Evolutionary conservation across 2,113 vertebrate genomes (phyloP).

Genomic region (Prionailurus bengalensis): DNA sequence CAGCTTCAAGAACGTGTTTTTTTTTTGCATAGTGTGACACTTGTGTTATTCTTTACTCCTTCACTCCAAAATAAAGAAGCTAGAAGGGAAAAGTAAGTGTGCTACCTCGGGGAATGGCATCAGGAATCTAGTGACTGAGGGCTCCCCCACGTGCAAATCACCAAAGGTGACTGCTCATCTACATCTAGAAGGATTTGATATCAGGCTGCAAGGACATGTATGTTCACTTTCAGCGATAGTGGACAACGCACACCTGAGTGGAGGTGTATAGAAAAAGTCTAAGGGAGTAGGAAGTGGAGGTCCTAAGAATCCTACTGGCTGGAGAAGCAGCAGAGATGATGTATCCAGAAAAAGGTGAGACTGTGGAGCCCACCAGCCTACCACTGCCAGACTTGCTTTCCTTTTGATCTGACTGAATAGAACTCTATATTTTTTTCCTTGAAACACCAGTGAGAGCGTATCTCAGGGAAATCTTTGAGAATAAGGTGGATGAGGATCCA

Average conservation of each 20-base stretch:
- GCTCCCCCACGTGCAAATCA: background rate
- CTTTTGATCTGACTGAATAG: background rate
- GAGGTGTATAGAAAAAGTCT: background rate
- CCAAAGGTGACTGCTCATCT: background rate
- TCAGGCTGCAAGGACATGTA: background rate
- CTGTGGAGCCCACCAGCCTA: background rate
- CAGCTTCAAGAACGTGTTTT: slow-evolving; percentile 11
- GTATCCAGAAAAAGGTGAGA: background rate
- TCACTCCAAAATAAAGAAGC: slow-evolving; percentile 4
- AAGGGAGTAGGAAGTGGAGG: background rate
- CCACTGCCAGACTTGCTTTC: background rate
- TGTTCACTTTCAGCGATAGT: background rate
- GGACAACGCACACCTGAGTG: background rate
- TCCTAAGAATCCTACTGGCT: background rate
- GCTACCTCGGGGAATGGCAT: background rate
- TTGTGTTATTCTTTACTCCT: background rate
- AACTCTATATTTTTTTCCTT: background rate
- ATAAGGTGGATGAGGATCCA: background rate
- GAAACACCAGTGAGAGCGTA: background rate
- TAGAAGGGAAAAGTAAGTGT: background rate
- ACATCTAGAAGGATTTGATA: background rate
- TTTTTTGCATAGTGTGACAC: background rate
- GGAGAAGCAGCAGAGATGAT: background rate
- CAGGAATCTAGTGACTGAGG: background rate
- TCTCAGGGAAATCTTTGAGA: background rate